Percentiles rank a stretch among this genome's conserved stretches.
phyloP scores from a whole-genome alignment of 2,113 vertebrate genomes.

The Acrocephalus kingi region DNA sequence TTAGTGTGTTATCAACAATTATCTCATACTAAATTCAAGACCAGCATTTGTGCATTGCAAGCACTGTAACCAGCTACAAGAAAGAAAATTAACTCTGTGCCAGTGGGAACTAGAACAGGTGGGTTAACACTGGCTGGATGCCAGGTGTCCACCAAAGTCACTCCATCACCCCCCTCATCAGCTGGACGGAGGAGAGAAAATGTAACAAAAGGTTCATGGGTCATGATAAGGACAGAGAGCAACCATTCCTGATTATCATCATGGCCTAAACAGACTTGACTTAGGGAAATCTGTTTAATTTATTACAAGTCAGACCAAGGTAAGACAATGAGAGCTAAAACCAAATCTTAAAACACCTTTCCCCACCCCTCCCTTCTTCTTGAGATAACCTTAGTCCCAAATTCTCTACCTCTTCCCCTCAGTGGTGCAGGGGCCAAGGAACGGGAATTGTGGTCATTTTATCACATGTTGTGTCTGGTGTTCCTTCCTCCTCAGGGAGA shows the following conservation, averaged over 20 bases:
- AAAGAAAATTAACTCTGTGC: not conserved
- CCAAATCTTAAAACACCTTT: not conserved
- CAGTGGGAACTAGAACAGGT: not conserved
- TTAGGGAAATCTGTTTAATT: not conserved
- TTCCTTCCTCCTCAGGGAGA: not conserved
- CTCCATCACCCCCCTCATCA: rapidly evolving
- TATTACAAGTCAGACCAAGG: not conserved
- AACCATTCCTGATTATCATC: rapidly evolving
- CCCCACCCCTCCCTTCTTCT: too few relatives aligned
- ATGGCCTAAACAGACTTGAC: rapidly evolving
- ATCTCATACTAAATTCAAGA: not conserved
- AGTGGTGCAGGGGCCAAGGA: not conserved
- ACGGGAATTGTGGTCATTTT: not conserved
- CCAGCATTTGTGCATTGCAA: too few relatives aligned
- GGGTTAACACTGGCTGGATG: not conserved
- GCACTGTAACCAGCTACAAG: not conserved
- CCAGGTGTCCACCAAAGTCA: not conserved
- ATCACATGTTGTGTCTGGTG: not conserved
- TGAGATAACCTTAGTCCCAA: not conserved
- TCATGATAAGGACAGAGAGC: not conserved
- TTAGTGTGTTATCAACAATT: not conserved
- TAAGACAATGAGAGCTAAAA: not conserved
- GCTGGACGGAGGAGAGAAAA: not conserved
- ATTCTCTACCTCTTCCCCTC: too few relatives aligned
- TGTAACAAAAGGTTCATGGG: not conserved